Evolutionary conservation across 35 echinoderm and acorn worm species (phyloP).

Genomic region (Diadema setosum): DNA sequence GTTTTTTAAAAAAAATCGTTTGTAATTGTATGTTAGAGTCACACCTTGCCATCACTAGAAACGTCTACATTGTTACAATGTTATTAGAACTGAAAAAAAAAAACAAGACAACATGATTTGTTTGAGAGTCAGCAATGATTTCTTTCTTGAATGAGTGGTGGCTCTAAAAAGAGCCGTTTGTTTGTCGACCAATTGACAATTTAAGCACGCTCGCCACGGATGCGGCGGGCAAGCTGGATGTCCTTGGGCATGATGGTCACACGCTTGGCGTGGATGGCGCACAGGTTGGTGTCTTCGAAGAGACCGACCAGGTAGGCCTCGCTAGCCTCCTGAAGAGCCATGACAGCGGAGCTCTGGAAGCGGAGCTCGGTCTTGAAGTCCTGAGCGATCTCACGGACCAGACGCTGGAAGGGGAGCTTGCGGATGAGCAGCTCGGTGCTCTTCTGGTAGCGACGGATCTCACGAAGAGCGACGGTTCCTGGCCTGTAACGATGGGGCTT

Average conservation of each 20-base stretch:
- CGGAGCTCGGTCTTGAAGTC: constrained; percentile 96
- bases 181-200: not conserved
- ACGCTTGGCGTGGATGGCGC: constrained; percentile 99
- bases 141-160: constrained; percentile 63
- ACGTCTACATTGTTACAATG: no score
- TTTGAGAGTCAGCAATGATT: not conserved
- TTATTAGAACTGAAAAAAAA: no score
- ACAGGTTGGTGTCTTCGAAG: constrained; percentile 98
- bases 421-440: constrained; percentile 93
- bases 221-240: constrained; percentile 94
- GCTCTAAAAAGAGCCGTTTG: constrained; percentile 85
- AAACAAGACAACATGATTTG: no score
- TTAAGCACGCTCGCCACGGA: constrained; percentile 92
- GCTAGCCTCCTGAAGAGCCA: constrained; percentile 92
- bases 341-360: constrained; percentile 92
- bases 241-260: constrained; percentile 99
- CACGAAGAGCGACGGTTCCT: constrained; percentile 85
- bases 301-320: constrained; percentile 92
- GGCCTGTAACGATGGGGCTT: constrained; percentile 96
- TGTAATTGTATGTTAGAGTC: no score
- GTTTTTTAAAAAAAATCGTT: no score
- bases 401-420: constrained; percentile 89
- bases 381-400: constrained; percentile 97
- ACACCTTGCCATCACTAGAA: no score
- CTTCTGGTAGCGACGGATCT: constrained; percentile 94